Conservation (phyloP, 2,888 invertebrate species). For the Hypomecis atomaria region DNA sequence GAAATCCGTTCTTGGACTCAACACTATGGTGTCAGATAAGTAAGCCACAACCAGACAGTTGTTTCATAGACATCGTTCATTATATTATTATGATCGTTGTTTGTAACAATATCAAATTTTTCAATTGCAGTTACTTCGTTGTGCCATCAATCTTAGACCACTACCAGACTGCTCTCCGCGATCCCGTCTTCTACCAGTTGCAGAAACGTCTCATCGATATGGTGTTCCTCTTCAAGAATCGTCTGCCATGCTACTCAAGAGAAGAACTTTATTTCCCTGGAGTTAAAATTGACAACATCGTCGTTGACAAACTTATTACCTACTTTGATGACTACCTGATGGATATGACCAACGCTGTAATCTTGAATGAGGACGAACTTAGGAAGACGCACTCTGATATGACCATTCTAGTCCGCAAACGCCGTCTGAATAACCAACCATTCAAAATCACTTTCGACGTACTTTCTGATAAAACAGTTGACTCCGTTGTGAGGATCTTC, state of each 20-base stretch:
- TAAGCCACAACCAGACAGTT: constrained; percentile 49
- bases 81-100: no score
- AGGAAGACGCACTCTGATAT: constrained; percentile 78
- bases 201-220: constrained; percentile 85
- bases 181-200: constrained; percentile 89
- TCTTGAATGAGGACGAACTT: constrained; percentile 74
- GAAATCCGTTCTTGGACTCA: constrained; percentile 76
- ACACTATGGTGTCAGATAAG: constrained; percentile 67
- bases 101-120: constrained; percentile 4
- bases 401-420: constrained; percentile 83
- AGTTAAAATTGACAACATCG: constrained; percentile 86
- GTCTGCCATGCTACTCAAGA: constrained; percentile 84
- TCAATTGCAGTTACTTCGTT: constrained; percentile 74
- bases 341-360: constrained; percentile 85
- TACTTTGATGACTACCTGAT: constrained; percentile 87
- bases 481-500: constrained; percentile 87
- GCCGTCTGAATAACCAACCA: constrained; percentile 87
- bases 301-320: constrained; percentile 87
- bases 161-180: constrained; percentile 87
- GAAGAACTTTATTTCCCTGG: constrained; percentile 87
- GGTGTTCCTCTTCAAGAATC: constrained; percentile 85
- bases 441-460: constrained; percentile 85
- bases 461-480: constrained; percentile 82
- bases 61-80: no score
- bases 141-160: constrained; percentile 86